Evolutionary conservation across 2,113 vertebrate genomes (phyloP), one percentile per base, ranked within the genome.

Genomic region (Platichthys flesus): DNA sequence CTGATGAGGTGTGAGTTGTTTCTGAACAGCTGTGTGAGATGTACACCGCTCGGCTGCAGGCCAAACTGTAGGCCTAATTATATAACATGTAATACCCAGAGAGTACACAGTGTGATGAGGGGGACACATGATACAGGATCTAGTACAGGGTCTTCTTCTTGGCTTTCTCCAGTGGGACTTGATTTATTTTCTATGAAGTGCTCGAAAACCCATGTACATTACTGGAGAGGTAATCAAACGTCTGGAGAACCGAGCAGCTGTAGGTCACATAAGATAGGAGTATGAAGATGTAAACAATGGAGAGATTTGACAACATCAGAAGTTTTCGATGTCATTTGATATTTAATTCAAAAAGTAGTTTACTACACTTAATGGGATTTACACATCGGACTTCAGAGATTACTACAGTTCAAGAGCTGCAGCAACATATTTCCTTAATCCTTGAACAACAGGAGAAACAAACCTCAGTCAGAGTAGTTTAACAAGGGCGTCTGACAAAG

Each of bases 101-200:
- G 35, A 37, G 59, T 26, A 47, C 15, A 18, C 18, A 10, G 35
- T 24, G 9, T 15, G 45, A 69, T 64, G 58, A 56, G 72, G 42
- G 76, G 87, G 79, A 90, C 90, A 74, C 74, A 68, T 80, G 67
- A 75, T 66, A 60, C 21, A 42, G 31, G 35, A 74, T 73, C 61
- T 9, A 35, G 12, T 65, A 23, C 31, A 63, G 51, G 61, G 26
- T 81, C 59, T 37, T 47, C 28, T 42, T 66, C 66, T 56, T 28
- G 15, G 5, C 21, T 65, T 40, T 60, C 23, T 57, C 28, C 52
- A 49, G 8, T 61, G 13, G 55, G 58, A 74, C 6, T 15, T 60
- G 78, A 78, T 88, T 47, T 42, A 60, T 65, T 64, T 82, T 72
- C 57, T 31, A 23, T 23, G 56, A 55, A 2, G 52, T 26, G 59